Evolutionary conservation across 2,113 vertebrate genomes (phyloP).

Genomic region (Syrmaticus mikado): DNA sequence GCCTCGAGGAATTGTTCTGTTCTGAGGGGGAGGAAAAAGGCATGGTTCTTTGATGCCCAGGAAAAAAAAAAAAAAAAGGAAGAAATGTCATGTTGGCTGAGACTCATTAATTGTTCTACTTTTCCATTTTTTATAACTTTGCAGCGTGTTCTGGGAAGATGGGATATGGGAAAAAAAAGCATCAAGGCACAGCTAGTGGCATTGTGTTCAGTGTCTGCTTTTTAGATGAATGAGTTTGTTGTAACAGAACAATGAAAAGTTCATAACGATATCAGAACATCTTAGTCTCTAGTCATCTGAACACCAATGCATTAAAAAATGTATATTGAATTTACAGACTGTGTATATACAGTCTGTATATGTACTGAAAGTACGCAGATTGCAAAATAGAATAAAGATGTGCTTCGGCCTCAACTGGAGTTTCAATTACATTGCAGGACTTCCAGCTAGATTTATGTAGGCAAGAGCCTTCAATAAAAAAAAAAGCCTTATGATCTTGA

Average conservation of each 20-base stretch:
- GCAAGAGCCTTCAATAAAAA: not conserved
- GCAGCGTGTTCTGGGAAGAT: not conserved
- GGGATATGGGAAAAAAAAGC: not conserved
- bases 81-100: not conserved
- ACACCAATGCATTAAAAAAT: not conserved
- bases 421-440: not conserved
- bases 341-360: too few relatives aligned
- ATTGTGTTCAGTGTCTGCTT: not conserved
- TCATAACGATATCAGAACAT: not conserved
- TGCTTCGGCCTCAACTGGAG: not conserved
- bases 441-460: not conserved
- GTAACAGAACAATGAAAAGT: not conserved
- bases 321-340: not conserved
- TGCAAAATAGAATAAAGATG: not conserved
- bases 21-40: not conserved
- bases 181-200: not conserved
- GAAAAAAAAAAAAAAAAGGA: not conserved
- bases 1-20: not conserved
- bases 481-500: not conserved
- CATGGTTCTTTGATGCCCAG: not conserved
- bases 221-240: not conserved
- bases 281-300: not conserved
- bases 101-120: constrained; percentile 9
- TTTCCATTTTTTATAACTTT: constrained; percentile 50
- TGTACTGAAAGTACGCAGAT: not conserved